A percentile compares a stretch with the other conserved stretches of the same genome.
Conservation (phyloP, 2,888 invertebrate genomes). For the Lapara coniferarum region DNA sequence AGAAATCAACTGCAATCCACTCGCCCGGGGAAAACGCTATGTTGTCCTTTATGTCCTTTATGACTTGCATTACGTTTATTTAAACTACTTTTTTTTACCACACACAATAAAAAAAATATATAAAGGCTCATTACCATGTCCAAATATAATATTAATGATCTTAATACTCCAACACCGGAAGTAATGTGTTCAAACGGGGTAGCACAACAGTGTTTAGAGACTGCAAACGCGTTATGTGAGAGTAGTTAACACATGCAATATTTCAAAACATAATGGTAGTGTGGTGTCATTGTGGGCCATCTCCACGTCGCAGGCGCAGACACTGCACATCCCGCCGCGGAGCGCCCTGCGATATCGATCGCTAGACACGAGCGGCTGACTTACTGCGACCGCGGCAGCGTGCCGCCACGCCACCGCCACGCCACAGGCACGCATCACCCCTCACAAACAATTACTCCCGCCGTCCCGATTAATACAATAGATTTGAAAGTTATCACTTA, state of each 20-base stretch:
- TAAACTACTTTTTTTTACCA: no score
- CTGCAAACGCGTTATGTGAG: no score
- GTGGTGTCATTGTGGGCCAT: background rate
- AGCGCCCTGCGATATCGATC: conserved; percentile 3
- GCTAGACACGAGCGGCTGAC: conserved; percentile 44
- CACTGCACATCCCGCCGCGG: background rate
- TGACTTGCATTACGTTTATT: no score
- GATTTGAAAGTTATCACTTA: conserved; percentile 19
- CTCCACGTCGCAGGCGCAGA: background rate
- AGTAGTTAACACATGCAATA: background rate
- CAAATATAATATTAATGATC: no score
- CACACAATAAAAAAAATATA: no score
- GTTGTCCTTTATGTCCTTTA: no score
- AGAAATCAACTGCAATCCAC: no score
- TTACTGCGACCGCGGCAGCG: conserved; percentile 33
- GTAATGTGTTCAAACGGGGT: no score
- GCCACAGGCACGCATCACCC: conserved; percentile 25
- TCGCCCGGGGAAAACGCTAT: no score
- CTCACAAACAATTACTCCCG: conserved; percentile 32
- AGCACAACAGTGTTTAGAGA: no score
- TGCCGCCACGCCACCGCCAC: background rate
- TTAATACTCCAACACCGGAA: no score
- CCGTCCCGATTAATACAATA: conserved; percentile 17
- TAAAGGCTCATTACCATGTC: no score
- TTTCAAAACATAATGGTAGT: background rate